Evolutionary conservation across 2,888 invertebrate species (phyloP), one percentile per base, ranked within the genome.

Genomic region (Germaria angustata): DNA sequence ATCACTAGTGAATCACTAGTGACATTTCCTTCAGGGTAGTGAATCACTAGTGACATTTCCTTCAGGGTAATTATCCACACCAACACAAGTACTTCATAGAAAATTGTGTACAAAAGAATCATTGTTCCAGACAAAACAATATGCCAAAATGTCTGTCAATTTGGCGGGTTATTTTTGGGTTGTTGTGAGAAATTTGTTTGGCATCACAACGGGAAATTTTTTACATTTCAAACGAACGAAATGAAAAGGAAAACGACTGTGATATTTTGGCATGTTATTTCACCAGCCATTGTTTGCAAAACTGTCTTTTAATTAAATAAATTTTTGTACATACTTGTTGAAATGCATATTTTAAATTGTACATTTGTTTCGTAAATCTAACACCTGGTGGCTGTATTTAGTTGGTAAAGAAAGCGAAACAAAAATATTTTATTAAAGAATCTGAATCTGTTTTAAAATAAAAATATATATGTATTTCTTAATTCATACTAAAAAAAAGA

Each of bases 131-230:
- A 75, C 68, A 78, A 81, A 78, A 75, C 78, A 69, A 73, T n/a
- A n/a, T 69, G 69, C 63, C 78, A 72, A 81, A 81, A 81, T 78
- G 68, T 78, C 73, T 81, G 44, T 78, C 68, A 81, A 69, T 63
- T 72, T 73, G 39, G 66, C 55, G 77, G 46, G 46, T 46, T 36
- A 36, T 80, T 68, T 32, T 46, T 44, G 24, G 17, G 13, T 17
- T 63, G 68, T 41, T 41, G 66, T 46, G 17, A 9, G 41, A 36
- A 57, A n/a, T 22, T 36, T 41, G 8, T 66, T 65, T 53, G 32
- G 20, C 24, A 63, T 36, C 46, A 17, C 55, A 75, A 53, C 57
- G 17, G 24, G 24, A 57, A 46, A 34, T 5, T 28, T n/a, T 20
- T 46, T 71, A 13, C 15, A 51, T 20, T 36, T 36, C 11, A 24